Conservation (phyloP, 2,113 vertebrate genomes). For the human region GRCh38 chr5:7593501-7594000, state of each 20-base stretch:
- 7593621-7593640: background rate
- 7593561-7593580: background rate
- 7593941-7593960: background rate
- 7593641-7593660: background rate
- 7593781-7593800: background rate
- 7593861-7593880: background rate
- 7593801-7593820: too few species aligned
- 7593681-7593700: background rate
- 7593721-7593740: background rate
- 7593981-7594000: background rate
- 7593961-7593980: too few species aligned
- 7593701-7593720: background rate
- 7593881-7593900: background rate
- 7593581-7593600: background rate
- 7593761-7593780: background rate
- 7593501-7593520: background rate
- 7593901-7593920: background rate
- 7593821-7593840: accelerated
- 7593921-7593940: accelerated
- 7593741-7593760: background rate
- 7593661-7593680: background rate
- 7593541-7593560: background rate
- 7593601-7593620: background rate
- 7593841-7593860: background rate
- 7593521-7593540: background rate